phyloP scores from a whole-genome alignment of 2,113 vertebrate genomes.

The Oostethus manadensis region DNA sequence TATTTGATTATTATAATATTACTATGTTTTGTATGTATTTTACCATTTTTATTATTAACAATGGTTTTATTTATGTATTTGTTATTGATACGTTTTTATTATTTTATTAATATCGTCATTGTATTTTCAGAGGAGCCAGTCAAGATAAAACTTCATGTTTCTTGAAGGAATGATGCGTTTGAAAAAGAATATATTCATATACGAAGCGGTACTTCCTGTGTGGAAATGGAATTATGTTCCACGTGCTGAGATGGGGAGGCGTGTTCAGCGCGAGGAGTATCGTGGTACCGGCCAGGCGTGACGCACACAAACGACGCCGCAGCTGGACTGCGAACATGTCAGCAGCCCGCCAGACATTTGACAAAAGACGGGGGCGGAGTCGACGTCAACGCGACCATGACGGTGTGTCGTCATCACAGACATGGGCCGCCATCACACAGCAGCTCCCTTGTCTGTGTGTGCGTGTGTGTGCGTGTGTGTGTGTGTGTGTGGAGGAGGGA shows the following conservation, averaged over 20 bases:
- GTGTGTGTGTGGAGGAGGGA: constrained; percentile 37
- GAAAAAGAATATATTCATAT: too few species aligned
- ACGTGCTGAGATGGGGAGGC: too few species aligned
- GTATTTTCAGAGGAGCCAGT: too few species aligned
- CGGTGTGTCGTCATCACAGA: not conserved
- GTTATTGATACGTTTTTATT: too few species aligned
- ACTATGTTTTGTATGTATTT: too few species aligned
- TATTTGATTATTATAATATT: too few species aligned
- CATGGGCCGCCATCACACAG: not conserved
- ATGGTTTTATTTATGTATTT: too few species aligned
- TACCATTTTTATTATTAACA: too few species aligned
- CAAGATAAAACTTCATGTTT: too few species aligned
- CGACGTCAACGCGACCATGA: not conserved
- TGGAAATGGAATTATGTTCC: too few species aligned
- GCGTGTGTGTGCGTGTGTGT: constrained; percentile 11
- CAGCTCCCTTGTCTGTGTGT: constrained; percentile 6
- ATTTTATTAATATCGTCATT: too few species aligned
- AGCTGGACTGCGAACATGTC: not conserved
- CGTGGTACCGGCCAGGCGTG: not conserved
- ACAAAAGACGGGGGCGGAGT: constrained; percentile 1
- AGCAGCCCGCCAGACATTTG: not conserved
- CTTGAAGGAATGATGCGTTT: too few species aligned
- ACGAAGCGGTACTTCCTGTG: constrained; percentile 3
- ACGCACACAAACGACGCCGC: not conserved
- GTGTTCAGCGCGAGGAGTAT: not conserved